Percentiles rank a stretch among this genome's conserved stretches.
phyloP scores from a whole-genome alignment of 1,140 invertebrate genomes.

The Hetaerina americana region DNA sequence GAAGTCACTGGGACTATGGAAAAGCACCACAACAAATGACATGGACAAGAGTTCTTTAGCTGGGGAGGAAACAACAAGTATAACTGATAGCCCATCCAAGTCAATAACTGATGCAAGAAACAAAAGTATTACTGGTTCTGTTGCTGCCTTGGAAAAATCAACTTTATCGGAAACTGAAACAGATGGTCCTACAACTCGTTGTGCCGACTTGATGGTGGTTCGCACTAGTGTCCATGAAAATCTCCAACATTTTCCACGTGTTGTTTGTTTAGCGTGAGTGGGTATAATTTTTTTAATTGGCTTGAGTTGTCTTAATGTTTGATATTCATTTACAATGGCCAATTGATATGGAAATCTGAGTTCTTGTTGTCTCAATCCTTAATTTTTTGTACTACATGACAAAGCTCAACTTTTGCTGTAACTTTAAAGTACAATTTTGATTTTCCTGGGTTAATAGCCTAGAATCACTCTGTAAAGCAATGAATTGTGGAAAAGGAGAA shows the following conservation, averaged over 20 bases:
- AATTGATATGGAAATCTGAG: no score
- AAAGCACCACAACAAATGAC: slow-evolving; percentile 38
- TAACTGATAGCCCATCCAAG: neutral
- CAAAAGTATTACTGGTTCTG: neutral
- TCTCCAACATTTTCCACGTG: neutral
- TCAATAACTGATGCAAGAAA: neutral
- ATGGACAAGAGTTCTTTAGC: neutral
- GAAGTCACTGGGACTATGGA: slow-evolving; percentile 91
- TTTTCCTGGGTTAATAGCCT: no score
- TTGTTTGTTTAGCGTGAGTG: neutral
- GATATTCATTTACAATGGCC: no score
- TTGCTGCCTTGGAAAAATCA: neutral
- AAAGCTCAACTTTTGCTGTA: no score
- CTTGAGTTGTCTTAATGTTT: no score
- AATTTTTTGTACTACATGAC: no score
- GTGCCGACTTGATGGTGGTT: neutral
- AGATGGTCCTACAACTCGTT: neutral
- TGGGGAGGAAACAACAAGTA: neutral
- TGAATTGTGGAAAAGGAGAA: no score
- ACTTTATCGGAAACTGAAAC: neutral
- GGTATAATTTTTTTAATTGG: no score
- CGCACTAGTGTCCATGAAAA: neutral
- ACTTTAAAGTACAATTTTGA: no score
- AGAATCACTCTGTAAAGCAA: no score
- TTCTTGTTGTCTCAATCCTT: no score